Evolutionary conservation across 2,113 vertebrate species (phyloP), one percentile per base, ranked within the genome.

Genomic region (Syngnathus typhle): DNA sequence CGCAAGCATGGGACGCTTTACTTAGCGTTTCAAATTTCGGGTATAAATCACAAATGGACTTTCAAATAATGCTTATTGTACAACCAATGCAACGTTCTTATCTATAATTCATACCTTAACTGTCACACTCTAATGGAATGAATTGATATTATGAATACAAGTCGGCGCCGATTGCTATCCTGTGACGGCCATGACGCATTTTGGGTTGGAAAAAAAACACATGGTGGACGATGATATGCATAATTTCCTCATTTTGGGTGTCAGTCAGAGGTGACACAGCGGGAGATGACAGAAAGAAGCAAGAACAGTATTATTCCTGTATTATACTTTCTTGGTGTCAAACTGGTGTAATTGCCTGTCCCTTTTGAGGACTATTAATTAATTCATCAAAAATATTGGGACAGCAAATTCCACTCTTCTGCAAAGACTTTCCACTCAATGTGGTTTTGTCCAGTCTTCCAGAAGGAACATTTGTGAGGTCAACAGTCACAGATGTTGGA

Each of bases 121-220:
- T 32, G 27, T 32, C 27, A 32, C 27, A 32, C 27, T 32, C 27
- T 32, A 32, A 32, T 32, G 27, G 27, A 32, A 54, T 23, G 52
- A 11, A 11, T 27, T 3, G 9, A 27, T 27, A 55, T 23, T 55
- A 12, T 11, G 4, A 3, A 32, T 32, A 1, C 16, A 36, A 27
- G 32, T 3, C 10, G 52, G 52, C 32, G 49, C n/a, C 19, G 49
- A 9, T 51, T n/a, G 54, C 12, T 32, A 27, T 5, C 67, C n/a
- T 60, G 64, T 75, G 75, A 77, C 70, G 54, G 38, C 10, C 36
- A 21, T 70, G 59, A 70, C 47, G 60, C 64, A 9, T 71, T 65
- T n/a, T n/a, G 47, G 41, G 55, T 67, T 49, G 13, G 27, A 32
- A 32, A 59, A 55, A 62, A 65, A 41, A 58, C 72, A 71, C 65